Conservation (phyloP, 2,113 vertebrate genomes). For the Pampusana beccarii region DNA sequence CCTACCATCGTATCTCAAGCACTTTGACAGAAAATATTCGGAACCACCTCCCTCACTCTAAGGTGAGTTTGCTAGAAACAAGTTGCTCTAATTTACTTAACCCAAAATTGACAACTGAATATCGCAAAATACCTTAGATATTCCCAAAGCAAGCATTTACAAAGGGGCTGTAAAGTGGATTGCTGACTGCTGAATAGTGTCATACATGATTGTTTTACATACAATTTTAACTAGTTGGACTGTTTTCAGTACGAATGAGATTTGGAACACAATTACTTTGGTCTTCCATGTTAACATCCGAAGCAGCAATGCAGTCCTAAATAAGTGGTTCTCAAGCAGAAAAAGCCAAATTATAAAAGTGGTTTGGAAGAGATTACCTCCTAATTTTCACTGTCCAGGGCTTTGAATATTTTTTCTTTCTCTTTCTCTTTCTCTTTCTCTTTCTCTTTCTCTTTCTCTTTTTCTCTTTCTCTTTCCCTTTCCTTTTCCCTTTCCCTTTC, state of each 20-base stretch:
- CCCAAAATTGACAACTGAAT: not conserved
- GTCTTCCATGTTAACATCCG: not conserved
- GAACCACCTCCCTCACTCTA: not conserved
- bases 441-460: not conserved
- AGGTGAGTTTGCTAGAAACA: not conserved
- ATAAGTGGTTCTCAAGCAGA: not conserved
- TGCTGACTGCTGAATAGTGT: not conserved
- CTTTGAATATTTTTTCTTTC: not conserved
- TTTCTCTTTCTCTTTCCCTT: not conserved
- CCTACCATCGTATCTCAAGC: not conserved
- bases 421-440: not conserved
- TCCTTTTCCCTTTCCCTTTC: not conserved
- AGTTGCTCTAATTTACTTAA: not conserved
- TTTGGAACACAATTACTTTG: not conserved
- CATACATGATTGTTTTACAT: not conserved
- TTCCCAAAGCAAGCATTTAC: not conserved
- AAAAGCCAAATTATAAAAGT: not conserved
- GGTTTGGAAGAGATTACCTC: fast-evolving
- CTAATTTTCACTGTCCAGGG: not conserved
- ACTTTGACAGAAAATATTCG: not conserved
- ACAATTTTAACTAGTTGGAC: not conserved
- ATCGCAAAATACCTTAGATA: not conserved
- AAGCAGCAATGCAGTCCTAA: not conserved
- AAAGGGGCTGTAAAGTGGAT: not conserved
- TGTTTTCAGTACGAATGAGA: not conserved